phyloP scores from a whole-genome alignment of 92 coral and sea anemone genomes.

The Nematostella vectensis region DNA sequence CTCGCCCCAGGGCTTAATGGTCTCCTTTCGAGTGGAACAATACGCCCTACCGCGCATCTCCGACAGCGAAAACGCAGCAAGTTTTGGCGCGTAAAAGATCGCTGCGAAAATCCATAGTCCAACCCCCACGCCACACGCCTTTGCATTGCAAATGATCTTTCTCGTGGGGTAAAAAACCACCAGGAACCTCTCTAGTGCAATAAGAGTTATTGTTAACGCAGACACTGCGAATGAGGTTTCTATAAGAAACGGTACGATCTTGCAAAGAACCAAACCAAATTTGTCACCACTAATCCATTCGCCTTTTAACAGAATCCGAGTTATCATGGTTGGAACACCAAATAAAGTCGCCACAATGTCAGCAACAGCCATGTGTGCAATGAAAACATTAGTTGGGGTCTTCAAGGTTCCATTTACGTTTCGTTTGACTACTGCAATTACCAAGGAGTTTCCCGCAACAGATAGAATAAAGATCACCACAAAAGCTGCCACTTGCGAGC shows the following conservation, averaged over 20 bases:
- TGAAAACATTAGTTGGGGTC: constrained; percentile 8
- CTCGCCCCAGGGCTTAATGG: constrained; percentile 10
- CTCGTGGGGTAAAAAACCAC: constrained; percentile 20
- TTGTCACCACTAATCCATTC: constrained; percentile 9
- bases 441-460: constrained; percentile 12
- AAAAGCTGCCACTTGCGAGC: constrained; percentile 12
- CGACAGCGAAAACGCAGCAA: neutral
- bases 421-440: constrained; percentile 9
- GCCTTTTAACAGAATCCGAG: constrained; percentile 3
- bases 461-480: constrained; percentile 8
- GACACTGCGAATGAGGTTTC: constrained; percentile 24
- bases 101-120: constrained; percentile 5
- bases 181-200: constrained; percentile 18
- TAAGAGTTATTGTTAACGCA: constrained; percentile 8
- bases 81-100: constrained; percentile 17
- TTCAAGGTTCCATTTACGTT: constrained; percentile 11
- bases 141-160: constrained; percentile 2
- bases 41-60: neutral
- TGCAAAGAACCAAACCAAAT: constrained; percentile 10
- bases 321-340: constrained; percentile 20
- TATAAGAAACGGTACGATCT: constrained; percentile 6
- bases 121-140: constrained; percentile 5
- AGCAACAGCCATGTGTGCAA: constrained; percentile 18
- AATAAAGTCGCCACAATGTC: constrained; percentile 11
- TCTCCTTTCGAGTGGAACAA: neutral